phyloP scores from a whole-genome alignment of 2,113 vertebrate species.

The Trogon melanurus region DNA sequence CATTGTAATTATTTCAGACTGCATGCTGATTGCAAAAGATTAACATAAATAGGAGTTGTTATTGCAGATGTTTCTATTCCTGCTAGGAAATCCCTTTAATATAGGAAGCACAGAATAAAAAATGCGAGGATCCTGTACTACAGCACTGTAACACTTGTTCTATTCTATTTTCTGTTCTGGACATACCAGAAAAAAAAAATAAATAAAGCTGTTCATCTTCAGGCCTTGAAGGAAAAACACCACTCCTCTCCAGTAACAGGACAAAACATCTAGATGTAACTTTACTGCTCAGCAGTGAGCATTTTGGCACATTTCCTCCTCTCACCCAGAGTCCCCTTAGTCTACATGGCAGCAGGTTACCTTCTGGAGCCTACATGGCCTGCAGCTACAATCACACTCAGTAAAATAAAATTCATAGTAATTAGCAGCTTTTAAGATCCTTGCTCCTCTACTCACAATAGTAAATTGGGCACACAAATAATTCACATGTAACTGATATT shows the following conservation, averaged over 20 bases:
- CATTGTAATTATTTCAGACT: constrained; percentile 68
- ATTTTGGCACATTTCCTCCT: neutral
- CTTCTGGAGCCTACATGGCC: fast-evolving
- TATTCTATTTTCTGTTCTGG: neutral
- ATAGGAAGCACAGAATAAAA: neutral
- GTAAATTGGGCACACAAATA: neutral
- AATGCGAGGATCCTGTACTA: neutral
- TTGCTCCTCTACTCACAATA: neutral
- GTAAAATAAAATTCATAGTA: neutral
- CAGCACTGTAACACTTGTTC: neutral
- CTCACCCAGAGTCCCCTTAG: neutral
- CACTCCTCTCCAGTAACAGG: neutral
- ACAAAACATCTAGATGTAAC: neutral
- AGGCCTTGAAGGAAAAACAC: neutral
- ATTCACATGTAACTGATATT: constrained; percentile 10
- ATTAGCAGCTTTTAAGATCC: neutral
- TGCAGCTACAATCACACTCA: neutral
- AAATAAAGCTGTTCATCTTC: neutral
- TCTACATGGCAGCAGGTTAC: neutral
- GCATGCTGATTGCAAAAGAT: constrained; percentile 62
- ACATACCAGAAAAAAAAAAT: neutral
- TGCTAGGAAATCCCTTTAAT: constrained; percentile 49
- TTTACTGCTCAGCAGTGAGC: neutral
- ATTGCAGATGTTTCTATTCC: constrained; percentile 58
- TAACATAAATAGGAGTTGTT: constrained; percentile 58